Evolutionary conservation across 2,113 vertebrate species (phyloP).

Genomic region (Engraulis encrasicolus): DNA sequence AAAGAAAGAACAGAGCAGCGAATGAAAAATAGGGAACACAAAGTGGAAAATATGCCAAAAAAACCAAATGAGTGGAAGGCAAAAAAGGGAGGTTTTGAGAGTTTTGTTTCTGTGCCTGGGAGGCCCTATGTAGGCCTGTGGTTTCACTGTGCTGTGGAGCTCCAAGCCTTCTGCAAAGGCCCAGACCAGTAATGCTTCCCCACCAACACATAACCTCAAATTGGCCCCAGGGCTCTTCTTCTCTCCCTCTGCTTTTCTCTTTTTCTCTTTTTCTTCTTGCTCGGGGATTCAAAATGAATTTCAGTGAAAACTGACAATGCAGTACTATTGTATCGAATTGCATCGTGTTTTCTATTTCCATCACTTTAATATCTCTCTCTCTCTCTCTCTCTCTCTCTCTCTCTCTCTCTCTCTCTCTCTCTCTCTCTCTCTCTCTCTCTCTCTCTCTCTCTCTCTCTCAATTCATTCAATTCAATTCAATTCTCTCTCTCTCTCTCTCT

Average conservation of each 20-base stretch:
- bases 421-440: neutral
- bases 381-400: neutral
- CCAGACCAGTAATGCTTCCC: neutral
- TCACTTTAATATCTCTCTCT: too few relatives aligned
- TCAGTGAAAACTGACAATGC: too few relatives aligned
- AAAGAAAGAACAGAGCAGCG: neutral
- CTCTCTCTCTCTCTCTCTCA: neutral
- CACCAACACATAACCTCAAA: neutral
- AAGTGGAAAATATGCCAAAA: neutral
- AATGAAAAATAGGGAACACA: neutral
- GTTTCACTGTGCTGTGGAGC: neutral
- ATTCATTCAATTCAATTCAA: too few relatives aligned
- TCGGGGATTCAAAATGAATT: too few relatives aligned
- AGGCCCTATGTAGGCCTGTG: neutral
- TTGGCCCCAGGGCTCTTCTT: neutral
- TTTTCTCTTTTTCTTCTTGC: too few relatives aligned
- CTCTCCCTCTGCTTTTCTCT: neutral
- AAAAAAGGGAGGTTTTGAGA: too few relatives aligned
- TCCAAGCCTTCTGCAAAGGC: neutral
- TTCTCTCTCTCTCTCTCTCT: too few relatives aligned
- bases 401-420: neutral
- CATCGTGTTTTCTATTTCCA: too few relatives aligned
- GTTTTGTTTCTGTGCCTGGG: neutral
- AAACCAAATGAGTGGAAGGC: too few relatives aligned
- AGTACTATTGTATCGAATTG: too few relatives aligned